Evolutionary conservation across 1,140 invertebrate species (phyloP), one percentile per base, ranked within the genome.

Genomic region (Calosoma granatense): DNA sequence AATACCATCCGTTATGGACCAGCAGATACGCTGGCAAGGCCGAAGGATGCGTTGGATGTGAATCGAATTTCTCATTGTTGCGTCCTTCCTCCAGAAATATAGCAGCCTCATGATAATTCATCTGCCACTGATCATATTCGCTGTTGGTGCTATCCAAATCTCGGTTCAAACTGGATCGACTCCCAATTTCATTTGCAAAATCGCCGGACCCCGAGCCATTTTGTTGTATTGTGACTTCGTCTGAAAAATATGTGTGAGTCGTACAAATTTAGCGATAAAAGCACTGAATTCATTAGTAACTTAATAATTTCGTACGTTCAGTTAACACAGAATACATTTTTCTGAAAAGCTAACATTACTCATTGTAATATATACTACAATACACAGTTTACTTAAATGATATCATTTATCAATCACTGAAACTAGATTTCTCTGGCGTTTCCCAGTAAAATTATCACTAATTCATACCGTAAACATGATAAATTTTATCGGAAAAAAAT

Each of bases 61-160:
- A 90, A 66, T 89, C 86, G 69, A 93, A 94, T 71, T 94, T 94
- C 71, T 94, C 91, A 76, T 95, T 95, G 66, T 94, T 93, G 72
- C 83, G 80, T 11, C 91, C 92, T 83, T 95, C 92, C 84, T 90
- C 86, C 65, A 90, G 76, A 73, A 87, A 91, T 65, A 93, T 93
- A 53, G 90, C 85, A 43, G 90, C 89, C 69, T 94, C 91, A 65
- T 92, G 86, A 72, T 92, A 94, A 72, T 92, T 93, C 82, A 92
- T 87, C 68, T 89, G 84, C 90, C 90, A 93, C 62, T 84, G 81
- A 64, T 80, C 68, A 3, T 51, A 26, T 22, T 57, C 57, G 1
- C 22, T 47, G 4, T 60, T 62, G 20, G 21, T 55, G 11, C 30
- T 61, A 51, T 71, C 66, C 15, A 58, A 22, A 51, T 71, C 65